These are phyloP conservation scores for Pseudoips prasinana DNA, from an alignment of 2,888 invertebrate genomes.

Conservation along the genomic window DNA sequence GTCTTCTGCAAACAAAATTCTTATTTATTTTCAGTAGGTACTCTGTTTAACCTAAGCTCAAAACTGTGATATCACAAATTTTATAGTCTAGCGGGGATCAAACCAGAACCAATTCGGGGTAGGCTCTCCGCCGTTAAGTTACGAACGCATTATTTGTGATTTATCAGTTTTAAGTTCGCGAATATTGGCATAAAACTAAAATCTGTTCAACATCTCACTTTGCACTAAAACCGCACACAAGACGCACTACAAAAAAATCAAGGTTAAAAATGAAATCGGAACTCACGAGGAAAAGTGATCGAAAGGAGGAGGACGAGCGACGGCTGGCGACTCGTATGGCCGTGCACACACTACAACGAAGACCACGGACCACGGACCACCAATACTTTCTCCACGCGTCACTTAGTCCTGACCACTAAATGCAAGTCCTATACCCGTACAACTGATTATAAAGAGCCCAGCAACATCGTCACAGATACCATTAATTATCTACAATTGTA, in stretches of 20 bases:
- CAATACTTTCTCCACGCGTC: slow-evolving; percentile 71
- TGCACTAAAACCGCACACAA: slow-evolving; percentile 4
- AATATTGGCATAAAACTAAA: too few species aligned
- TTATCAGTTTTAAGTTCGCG: too few species aligned
- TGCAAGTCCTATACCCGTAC: slow-evolving; percentile 55
- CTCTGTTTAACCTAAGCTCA: too few species aligned
- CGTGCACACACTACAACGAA: slow-evolving; percentile 25
- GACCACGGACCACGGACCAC: slow-evolving; percentile 53
- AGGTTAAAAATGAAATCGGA: slow-evolving; percentile 24
- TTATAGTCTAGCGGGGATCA: too few species aligned
- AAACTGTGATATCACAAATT: too few species aligned
- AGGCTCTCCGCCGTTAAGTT: too few species aligned
- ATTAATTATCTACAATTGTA: slow-evolving; percentile 53
- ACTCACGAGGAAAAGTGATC: slow-evolving; percentile 23
- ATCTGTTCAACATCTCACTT: too few species aligned
- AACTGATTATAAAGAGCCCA: slow-evolving; percentile 53
- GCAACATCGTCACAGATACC: slow-evolving; percentile 60
- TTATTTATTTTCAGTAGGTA: too few species aligned
- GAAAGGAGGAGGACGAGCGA: slow-evolving; percentile 22
- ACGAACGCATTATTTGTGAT: too few species aligned
- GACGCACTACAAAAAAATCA: slow-evolving; percentile 17
- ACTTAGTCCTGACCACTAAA: slow-evolving; percentile 63
- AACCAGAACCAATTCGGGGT: too few species aligned
- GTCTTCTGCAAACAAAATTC: too few species aligned
- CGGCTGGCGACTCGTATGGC: slow-evolving; percentile 29